These are phyloP conservation scores for Selene dorsalis DNA, from an alignment of 2,797 vertebrate species.

Conservation along the genomic window DNA sequence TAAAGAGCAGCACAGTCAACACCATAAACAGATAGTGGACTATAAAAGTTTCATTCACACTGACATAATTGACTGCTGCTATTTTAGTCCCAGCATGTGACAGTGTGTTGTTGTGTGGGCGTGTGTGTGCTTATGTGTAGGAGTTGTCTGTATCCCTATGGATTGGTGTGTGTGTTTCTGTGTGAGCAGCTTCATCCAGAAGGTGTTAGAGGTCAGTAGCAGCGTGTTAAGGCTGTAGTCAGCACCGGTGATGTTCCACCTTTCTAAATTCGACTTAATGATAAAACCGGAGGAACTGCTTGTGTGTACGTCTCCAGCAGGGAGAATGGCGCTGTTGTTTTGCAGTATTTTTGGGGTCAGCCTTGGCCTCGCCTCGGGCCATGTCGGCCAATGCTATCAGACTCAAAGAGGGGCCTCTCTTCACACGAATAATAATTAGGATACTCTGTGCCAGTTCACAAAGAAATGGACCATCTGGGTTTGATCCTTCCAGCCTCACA, in stretches of 20 bases:
- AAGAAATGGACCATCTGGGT: conserved; percentile 76
- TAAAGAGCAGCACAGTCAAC: conserved; percentile 52
- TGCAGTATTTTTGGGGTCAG: conserved; percentile 39
- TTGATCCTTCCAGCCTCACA: conserved; percentile 57
- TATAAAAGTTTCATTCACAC: conserved; percentile 71
- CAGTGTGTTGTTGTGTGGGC: conserved; percentile 18
- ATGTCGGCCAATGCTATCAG: conserved; percentile 57
- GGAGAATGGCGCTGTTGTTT: conserved; percentile 63
- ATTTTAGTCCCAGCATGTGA: conserved; percentile 60
- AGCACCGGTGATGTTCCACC: neutral
- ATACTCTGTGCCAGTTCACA: conserved; percentile 63
- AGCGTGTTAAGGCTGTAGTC: neutral
- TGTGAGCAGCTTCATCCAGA: too few relatives aligned
- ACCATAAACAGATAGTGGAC: conserved; percentile 51
- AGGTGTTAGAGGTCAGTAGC: neutral
- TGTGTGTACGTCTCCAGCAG: neutral
- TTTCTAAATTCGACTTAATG: conserved; percentile 17
- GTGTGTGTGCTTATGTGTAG: neutral
- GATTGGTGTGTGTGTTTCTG: neutral
- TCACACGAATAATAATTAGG: conserved; percentile 78
- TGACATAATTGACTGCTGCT: conserved; percentile 66
- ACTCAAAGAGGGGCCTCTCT: conserved; percentile 70
- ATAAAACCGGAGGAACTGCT: conserved; percentile 1
- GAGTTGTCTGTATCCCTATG: neutral
- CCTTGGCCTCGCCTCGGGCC: conserved; percentile 68